Evolutionary conservation across 1,140 invertebrate genomes (phyloP), one percentile per base, ranked within the genome.

Genomic region (Procambarus clarkii): DNA sequence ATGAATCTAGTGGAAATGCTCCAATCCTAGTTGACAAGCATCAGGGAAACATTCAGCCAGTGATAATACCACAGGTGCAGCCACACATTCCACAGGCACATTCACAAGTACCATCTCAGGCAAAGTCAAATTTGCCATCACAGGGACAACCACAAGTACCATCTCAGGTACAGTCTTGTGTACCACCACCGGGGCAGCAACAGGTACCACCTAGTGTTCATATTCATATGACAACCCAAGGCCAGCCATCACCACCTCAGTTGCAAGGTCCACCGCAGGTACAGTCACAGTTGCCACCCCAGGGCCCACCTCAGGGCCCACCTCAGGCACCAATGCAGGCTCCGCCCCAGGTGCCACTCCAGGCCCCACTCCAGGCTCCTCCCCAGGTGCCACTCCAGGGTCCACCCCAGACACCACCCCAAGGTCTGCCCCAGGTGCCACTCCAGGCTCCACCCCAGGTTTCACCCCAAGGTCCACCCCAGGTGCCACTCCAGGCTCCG

Each of bases 71-170:
- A n/a, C 48, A 58, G 80, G 48, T 45, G n/a, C 44, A 45, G n/a
- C 77, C 18, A 45, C 77, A 79, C n/a, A 18, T 24, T 54, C 46
- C 80, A 60, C 85, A 54, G 45, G 85, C 44, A 15, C 85, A 77
- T 5, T 48, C 48, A 50, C 84, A 74, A 50, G 74, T 45, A 44
- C 80, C 60, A 24, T 8, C 80, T 60, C 81, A 83, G 9, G 7
- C 3, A 3, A 74, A 24, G n/a, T 45, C 85, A 60, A 74, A 54
- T 34, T 13, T 13, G 44, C n/a, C 48, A 45, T n/a, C 58, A 64
- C 81, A 83, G 24, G 58, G 24, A 69, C 24, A 60, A 45, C 11
- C 58, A 69, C 45, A 60, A 60, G 69, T 21, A 18, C 85, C 77
- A 48, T 46, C 76, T 44, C 85, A 87, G 54, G 71, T 13, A 9